Conservation (phyloP, 2,888 invertebrate genomes). For the Drosophila colorata region DNA sequence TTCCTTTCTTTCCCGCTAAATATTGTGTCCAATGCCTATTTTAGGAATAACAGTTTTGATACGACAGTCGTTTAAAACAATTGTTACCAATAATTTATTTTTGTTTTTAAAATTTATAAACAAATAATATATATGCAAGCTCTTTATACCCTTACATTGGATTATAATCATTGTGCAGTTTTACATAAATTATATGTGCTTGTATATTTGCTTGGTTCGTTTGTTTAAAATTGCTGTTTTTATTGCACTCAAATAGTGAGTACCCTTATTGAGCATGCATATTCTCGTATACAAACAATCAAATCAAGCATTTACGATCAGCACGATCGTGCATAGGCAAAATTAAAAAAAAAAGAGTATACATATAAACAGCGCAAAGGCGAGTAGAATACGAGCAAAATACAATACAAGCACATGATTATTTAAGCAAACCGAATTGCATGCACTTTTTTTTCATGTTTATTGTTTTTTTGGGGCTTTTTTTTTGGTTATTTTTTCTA, state of each 20-base stretch:
- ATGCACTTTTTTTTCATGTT: constrained; percentile 35
- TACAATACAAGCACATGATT: constrained; percentile 58
- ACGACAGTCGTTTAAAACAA: too few relatives aligned
- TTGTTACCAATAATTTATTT: too few relatives aligned
- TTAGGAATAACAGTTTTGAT: too few relatives aligned
- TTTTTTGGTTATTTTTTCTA: constrained; percentile 11
- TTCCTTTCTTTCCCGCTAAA: too few relatives aligned
- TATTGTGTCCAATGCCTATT: too few relatives aligned
- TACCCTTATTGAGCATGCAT: constrained; percentile 49
- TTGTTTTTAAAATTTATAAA: too few relatives aligned
- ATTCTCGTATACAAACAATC: constrained; percentile 71
- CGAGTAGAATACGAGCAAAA: constrained; percentile 22
- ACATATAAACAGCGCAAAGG: constrained; percentile 16
- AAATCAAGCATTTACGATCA: constrained; percentile 75
- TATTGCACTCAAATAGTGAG: constrained; percentile 21
- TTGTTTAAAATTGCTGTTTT: neutral
- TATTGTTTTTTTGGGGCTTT: constrained; percentile 33
- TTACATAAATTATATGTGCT: too few relatives aligned
- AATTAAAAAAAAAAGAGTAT: constrained; percentile 9
- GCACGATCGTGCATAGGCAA: constrained; percentile 62
- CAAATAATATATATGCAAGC: too few relatives aligned
- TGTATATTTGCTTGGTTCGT: too few relatives aligned
- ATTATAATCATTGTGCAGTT: too few relatives aligned
- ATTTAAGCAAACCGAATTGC: constrained; percentile 64
- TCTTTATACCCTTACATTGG: too few relatives aligned